Percentiles rank a stretch among this genome's conserved stretches.
Evolutionary conservation across 2,113 vertebrate species (phyloP).

Genomic region (Plotosus lineatus): DNA sequence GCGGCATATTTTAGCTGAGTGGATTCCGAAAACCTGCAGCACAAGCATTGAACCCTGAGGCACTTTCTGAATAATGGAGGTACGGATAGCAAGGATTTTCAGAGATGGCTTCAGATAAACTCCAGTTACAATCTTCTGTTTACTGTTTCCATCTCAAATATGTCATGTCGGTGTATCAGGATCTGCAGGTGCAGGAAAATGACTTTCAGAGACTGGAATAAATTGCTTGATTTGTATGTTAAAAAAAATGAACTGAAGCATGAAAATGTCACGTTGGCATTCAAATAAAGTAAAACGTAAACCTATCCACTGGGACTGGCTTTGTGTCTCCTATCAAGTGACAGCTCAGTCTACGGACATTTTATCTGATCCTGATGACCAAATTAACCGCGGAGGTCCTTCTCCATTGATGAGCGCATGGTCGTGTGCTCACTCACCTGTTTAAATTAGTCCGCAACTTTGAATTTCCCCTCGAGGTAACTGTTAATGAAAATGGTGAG

Average conservation of each 20-base stretch:
- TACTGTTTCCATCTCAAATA: neutral
- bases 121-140: neutral
- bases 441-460: neutral
- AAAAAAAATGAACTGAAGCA: slow-evolving; percentile 12
- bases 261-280: slow-evolving; percentile 33
- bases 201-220: neutral
- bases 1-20: neutral
- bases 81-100: neutral
- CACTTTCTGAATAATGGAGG: neutral
- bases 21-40: neutral
- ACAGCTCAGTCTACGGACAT: neutral
- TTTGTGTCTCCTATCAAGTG: neutral
- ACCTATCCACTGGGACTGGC: neutral
- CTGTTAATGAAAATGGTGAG: neutral
- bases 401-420: neutral
- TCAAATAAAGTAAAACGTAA: neutral
- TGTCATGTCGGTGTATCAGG: neutral
- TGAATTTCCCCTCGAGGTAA: neutral
- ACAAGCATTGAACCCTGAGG: slow-evolving; percentile 10
- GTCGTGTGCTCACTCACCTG: neutral
- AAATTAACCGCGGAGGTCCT: neutral
- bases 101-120: neutral
- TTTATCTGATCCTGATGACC: neutral
- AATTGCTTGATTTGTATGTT: neutral
- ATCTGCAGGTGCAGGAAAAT: neutral